Evolutionary conservation across 2,797 vertebrate species (phyloP), one percentile per base, ranked within the genome.

Genomic region (Tamandua tetradactyla): DNA sequence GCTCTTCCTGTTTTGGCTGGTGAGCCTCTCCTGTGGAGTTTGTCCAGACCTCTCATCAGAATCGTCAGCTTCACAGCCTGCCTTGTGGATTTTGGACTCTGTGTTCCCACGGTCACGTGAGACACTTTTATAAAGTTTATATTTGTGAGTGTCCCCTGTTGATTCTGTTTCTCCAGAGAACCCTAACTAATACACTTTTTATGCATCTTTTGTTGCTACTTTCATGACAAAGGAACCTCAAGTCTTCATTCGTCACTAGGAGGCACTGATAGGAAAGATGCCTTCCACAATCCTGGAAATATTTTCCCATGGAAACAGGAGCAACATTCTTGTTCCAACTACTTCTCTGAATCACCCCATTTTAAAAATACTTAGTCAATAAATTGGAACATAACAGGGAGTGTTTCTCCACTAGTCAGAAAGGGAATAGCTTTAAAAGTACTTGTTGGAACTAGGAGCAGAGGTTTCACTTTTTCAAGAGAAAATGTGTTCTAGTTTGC

Each of bases 401-500:
- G 44, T 3, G 69, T 7, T 25, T 30, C 55, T 74, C 27, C 25
- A 27, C 14, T 25, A 20, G 35, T 40, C 35, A 66, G 22, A 75
- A 94, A 37, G 69, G 23, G 37, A 7, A 69, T 71, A 85, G 32
- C 17, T 57, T 44, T n/a, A 12, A 72, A 92, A 81, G 14, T 13
- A 44, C 20, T n/a, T 75, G 15, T 22, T 71, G 40, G 37, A 83
- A 90, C 37, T 68, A 40, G 20, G 30, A 82, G 42, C n/a, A 78
- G 66, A 62, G 55, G 57, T 76, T 93, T 85, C 20, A 66, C 64
- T 87, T 94, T 72, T 78, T 76, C 61, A 42, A 80, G 52, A 61
- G 49, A 83, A 93, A 79, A n/a, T n/a, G n/a, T n/a, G n/a, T n/a
- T n/a, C n/a, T n/a, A n/a, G n/a, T n/a, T n/a, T n/a, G n/a, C n/a